Percentiles rank a stretch among this genome's conserved stretches.
Conservation (phyloP, 2,797 vertebrate genomes). For the Molossus molossus region DNA sequence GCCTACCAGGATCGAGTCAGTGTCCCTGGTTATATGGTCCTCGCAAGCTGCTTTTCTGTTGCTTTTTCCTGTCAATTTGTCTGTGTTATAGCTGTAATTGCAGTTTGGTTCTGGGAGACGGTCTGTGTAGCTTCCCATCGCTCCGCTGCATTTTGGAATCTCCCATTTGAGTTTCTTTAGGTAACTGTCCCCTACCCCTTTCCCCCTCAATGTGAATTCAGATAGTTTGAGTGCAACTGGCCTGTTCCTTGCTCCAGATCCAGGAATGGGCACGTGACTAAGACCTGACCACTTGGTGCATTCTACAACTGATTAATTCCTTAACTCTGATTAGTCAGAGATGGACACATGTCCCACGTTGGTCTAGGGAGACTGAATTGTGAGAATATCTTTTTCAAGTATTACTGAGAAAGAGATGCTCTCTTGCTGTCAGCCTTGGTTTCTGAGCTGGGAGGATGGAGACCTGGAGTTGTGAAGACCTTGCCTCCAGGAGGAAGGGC, state of each 20-base stretch:
- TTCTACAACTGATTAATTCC: neutral
- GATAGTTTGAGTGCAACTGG: neutral
- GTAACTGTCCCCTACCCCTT: neutral
- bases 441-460: neutral
- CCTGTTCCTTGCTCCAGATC: neutral
- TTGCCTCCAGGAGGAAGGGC: neutral
- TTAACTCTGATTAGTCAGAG: neutral
- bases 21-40: no score
- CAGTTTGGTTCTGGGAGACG: no score
- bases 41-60: no score
- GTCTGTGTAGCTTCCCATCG: no score
- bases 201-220: neutral
- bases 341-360: neutral
- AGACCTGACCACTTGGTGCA: neutral
- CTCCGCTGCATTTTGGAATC: no score
- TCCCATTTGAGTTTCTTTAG: neutral
- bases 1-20: no score
- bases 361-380: neutral
- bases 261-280: neutral
- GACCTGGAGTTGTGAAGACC: neutral
- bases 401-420: neutral
- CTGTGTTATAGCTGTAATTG: no score
- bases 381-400: neutral
- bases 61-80: no score
- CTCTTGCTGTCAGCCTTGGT: neutral